Evolutionary conservation across 35 echinoderm and acorn worm genomes (phyloP).

Genomic region (Amphiura filiformis): DNA sequence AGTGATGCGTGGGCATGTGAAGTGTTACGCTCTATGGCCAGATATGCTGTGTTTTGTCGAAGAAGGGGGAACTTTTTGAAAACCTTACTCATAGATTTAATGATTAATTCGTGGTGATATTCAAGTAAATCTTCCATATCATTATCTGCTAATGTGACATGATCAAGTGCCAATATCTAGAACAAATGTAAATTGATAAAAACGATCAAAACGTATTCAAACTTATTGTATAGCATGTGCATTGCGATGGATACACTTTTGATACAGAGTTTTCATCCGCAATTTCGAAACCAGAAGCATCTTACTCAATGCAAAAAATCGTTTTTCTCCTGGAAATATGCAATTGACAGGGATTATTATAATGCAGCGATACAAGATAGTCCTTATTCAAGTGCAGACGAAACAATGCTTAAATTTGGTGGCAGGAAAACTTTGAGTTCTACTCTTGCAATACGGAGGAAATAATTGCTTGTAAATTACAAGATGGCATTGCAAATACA

Average conservation of each 20-base stretch:
- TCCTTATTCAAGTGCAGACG: neutral
- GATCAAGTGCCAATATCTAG: neutral
- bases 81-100: neutral
- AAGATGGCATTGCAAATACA: no score
- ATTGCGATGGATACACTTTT: neutral
- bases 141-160: neutral
- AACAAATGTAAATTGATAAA: no score
- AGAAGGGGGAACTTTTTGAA: neutral
- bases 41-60: neutral
- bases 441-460: no score
- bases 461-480: no score
- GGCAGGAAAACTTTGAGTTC: no score
- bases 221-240: neutral
- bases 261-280: neutral
- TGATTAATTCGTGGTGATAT: neutral
- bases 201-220: neutral
- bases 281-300: neutral
- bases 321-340: neutral
- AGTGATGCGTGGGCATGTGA: slow-evolving; percentile 5
- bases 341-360: neutral
- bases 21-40: neutral
- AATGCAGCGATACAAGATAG: neutral
- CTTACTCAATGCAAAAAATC: neutral
- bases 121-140: neutral
- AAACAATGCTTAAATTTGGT: no score